Evolutionary conservation across 2,113 vertebrate genomes (phyloP).

Genomic region (Lynx canadensis): DNA sequence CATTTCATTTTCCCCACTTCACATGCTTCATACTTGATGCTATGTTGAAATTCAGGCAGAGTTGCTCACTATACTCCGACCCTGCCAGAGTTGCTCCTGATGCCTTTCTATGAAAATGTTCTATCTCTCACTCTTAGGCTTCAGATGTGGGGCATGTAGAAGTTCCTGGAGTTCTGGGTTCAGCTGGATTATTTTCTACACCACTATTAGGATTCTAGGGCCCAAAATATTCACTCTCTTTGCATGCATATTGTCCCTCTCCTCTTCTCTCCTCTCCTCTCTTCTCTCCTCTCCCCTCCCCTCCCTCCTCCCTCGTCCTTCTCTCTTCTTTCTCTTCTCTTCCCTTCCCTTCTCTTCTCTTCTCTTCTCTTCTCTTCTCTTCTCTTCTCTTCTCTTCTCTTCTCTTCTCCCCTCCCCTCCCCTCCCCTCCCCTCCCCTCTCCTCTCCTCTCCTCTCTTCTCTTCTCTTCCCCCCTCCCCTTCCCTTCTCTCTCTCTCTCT

Average conservation of each 20-base stretch:
- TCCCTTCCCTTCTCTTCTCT: not conserved
- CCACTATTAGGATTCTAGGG: not conserved
- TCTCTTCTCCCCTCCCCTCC: not conserved
- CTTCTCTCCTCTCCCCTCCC: fast-evolving
- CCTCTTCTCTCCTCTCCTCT: not conserved
- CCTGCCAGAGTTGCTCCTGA: not conserved
- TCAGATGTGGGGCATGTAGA: not conserved
- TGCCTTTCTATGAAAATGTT: not conserved
- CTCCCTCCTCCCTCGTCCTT: not conserved
- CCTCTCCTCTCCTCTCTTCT: fast-evolving
- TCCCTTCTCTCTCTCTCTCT: not conserved
- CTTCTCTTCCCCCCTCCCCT: too few relatives aligned
- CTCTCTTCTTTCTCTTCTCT: not conserved
- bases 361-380: too few relatives aligned
- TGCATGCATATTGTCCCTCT: not conserved
- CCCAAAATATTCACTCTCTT: not conserved
- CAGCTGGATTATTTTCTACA: not conserved
- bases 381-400: fast-evolving
- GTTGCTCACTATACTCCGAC: not conserved
- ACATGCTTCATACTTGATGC: not conserved
- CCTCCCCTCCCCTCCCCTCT: too few relatives aligned
- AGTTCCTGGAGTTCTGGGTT: not conserved
- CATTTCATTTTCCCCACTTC: not conserved
- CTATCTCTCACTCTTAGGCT: not conserved
- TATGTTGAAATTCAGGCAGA: not conserved